phyloP scores from a whole-genome alignment of 2,797 vertebrate genomes.

The Loris lydekkerianus region DNA sequence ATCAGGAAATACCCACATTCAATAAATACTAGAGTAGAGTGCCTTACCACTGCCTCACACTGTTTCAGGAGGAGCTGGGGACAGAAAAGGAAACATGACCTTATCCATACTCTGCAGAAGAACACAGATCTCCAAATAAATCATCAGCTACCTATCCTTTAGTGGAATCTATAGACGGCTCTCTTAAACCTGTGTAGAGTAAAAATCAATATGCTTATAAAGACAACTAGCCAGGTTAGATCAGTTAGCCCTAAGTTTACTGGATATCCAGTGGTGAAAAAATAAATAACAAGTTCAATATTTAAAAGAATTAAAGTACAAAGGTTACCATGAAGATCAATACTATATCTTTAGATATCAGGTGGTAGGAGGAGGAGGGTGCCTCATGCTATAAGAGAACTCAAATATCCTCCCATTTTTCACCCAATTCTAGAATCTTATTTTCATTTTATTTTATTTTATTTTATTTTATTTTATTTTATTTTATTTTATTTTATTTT shows the following conservation, averaged over 20 bases:
- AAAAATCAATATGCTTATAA: background rate
- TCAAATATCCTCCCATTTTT: constrained; percentile 33
- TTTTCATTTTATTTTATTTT: background rate
- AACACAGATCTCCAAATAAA: background rate
- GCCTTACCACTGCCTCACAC: background rate
- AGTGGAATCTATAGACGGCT: background rate
- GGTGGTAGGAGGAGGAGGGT: background rate
- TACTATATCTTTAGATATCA: background rate
- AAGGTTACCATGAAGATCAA: background rate
- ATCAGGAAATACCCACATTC: background rate
- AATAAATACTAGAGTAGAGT: background rate
- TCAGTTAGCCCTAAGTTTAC: background rate
- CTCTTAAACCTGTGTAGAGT: background rate
- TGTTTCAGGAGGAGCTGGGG: background rate
- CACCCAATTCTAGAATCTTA: constrained; percentile 41
- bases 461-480: no score
- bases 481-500: no score
- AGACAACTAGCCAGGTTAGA: constrained; percentile 50
- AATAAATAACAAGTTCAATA: background rate
- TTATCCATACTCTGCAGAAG: background rate
- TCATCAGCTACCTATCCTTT: background rate
- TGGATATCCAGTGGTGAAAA: background rate
- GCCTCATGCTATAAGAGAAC: background rate
- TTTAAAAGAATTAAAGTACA: constrained; percentile 37
- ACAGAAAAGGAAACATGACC: background rate